Percentiles rank a stretch among this genome's conserved stretches.
These are phyloP conservation scores for Drosophila mayaguana DNA, from an alignment of 2,888 invertebrate genomes.

Conservation along the genomic window DNA sequence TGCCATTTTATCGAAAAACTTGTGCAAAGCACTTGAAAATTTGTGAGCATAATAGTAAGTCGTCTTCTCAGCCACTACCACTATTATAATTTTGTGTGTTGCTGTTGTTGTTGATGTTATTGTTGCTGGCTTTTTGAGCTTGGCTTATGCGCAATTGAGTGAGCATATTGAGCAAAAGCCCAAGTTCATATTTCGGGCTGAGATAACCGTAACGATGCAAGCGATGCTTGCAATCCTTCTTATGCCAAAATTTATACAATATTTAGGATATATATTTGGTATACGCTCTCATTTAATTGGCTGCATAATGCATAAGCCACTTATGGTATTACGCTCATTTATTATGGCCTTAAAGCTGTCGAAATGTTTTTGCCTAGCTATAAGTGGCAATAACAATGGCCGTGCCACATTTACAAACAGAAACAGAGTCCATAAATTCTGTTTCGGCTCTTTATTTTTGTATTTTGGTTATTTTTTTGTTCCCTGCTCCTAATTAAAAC, in stretches of 20 bases:
- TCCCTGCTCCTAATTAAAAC: conserved; percentile 68
- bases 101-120: conserved; percentile 2
- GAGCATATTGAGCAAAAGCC: conserved; percentile 2
- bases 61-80: conserved; percentile 14
- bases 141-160: conserved; percentile 16
- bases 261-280: neutral
- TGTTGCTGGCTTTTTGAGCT: conserved; percentile 10
- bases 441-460: neutral
- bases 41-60: conserved; percentile 51
- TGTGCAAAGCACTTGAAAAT: conserved; percentile 62
- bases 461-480: neutral
- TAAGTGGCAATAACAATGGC: conserved; percentile 16
- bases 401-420: conserved; percentile 21
- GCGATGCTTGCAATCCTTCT: neutral
- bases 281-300: neutral
- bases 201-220: neutral
- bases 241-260: neutral
- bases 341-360: conserved; percentile 23
- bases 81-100: conserved; percentile 2
- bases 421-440: conserved; percentile 46
- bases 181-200: too few relatives aligned
- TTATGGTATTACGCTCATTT: conserved; percentile 6
- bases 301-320: neutral
- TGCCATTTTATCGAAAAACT: conserved; percentile 65
- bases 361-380: neutral